Evolutionary conservation across 2,888 invertebrate genomes (phyloP).

Genomic region (Spisula subtruncata): DNA sequence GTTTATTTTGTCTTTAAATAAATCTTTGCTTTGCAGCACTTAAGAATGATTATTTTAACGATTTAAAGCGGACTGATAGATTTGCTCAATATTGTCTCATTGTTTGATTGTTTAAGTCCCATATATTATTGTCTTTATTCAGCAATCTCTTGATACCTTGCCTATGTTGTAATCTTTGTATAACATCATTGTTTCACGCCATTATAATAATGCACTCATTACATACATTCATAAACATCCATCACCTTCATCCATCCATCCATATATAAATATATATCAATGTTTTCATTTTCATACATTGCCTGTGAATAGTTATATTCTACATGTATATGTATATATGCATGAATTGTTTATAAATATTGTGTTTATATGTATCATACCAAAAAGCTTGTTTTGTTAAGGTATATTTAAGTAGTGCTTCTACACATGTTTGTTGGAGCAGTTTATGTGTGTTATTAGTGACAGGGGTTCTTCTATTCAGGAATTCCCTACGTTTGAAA

Average conservation of each 20-base stretch:
- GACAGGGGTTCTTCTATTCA: too few species aligned
- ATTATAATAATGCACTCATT: background rate
- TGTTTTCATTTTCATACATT: background rate
- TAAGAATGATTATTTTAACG: background rate
- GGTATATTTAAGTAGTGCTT: conserved; percentile 4
- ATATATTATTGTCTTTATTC: background rate
- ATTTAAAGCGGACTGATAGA: background rate
- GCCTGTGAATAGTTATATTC: background rate
- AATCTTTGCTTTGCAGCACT: background rate
- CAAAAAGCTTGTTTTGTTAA: background rate
- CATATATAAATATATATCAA: conserved; percentile 3
- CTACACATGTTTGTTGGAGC: background rate
- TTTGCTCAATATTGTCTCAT: conserved; percentile 23
- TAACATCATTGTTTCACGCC: background rate
- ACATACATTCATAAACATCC: background rate
- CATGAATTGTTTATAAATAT: background rate
- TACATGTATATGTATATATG: conserved; percentile 4
- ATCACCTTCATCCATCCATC: background rate
- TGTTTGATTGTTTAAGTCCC: background rate
- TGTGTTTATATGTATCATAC: conserved; percentile 1
- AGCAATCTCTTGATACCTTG: conserved; percentile 3
- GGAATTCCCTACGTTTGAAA: too few species aligned
- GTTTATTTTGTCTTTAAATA: too few species aligned
- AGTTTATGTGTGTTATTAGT: background rate
- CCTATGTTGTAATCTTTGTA: conserved; percentile 3